These are phyloP conservation scores for Dendropsophus ebraccatus DNA, from an alignment of 2,113 vertebrate species.

Conservation along the genomic window DNA sequence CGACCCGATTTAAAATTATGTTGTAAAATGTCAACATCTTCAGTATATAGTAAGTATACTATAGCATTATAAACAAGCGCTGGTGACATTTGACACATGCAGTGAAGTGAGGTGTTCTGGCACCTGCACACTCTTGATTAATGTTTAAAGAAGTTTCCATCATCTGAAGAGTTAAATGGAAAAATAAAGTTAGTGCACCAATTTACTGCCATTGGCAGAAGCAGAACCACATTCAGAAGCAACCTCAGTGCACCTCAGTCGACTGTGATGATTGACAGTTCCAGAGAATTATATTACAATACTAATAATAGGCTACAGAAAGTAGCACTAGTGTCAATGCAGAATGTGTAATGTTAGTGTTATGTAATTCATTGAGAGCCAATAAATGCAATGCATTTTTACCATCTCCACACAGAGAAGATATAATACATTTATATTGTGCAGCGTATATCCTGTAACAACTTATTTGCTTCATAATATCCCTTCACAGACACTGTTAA, in stretches of 20 bases:
- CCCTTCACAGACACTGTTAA: background rate
- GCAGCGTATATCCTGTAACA: background rate
- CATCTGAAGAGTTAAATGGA: background rate
- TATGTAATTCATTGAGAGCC: background rate
- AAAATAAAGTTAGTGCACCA: background rate
- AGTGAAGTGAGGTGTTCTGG: no score
- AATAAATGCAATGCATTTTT: no score
- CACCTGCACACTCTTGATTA: no score
- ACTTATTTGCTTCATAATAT: conserved; percentile 1
- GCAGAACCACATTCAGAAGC: background rate
- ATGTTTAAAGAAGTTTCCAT: no score
- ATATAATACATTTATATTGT: no score
- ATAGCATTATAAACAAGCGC: no score
- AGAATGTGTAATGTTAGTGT: background rate
- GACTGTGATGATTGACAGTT: background rate
- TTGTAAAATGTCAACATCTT: no score
- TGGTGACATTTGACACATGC: no score
- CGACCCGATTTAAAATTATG: no score
- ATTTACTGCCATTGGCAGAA: background rate
- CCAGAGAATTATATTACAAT: background rate
- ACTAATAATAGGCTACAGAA: background rate
- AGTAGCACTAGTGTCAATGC: background rate
- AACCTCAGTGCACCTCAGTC: background rate
- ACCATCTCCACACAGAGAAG: no score
- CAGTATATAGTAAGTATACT: no score